Evolutionary conservation across 2,888 invertebrate genomes (phyloP).

Genomic region (Ophion obscuratus): DNA sequence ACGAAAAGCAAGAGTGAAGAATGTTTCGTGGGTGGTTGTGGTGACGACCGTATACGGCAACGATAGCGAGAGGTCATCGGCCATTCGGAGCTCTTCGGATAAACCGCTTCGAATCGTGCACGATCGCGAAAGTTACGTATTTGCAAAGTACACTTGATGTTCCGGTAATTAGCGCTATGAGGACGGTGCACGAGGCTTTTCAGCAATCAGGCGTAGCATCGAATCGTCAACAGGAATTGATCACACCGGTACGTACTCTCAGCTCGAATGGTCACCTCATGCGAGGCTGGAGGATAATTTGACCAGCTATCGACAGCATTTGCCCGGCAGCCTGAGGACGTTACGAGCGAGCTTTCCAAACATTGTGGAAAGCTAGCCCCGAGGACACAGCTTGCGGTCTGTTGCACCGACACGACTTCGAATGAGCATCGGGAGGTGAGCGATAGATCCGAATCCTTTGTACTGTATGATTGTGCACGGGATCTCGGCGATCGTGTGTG

Average conservation of each 20-base stretch:
- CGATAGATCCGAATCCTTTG: slow-evolving; percentile 58
- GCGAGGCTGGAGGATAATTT: slow-evolving; percentile 9
- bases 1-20: slow-evolving; percentile 54
- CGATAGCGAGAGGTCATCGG: slow-evolving; percentile 57
- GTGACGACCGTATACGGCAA: slow-evolving; percentile 53
- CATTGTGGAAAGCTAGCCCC: slow-evolving; percentile 41
- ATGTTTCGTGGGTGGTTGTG: slow-evolving; percentile 66
- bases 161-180: not conserved
- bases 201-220: no score
- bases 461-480: slow-evolving; percentile 54
- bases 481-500: slow-evolving; percentile 28
- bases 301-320: not conserved
- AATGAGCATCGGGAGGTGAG: slow-evolving; percentile 44
- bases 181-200: no score
- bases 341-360: slow-evolving; percentile 46
- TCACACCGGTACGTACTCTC: not conserved
- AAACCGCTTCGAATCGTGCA: slow-evolving; percentile 24
- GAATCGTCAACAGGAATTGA: not conserved
- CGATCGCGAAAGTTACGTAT: not conserved
- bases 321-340: slow-evolving; percentile 13
- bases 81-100: slow-evolving; percentile 40
- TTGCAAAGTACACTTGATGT: not conserved
- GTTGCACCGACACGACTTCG: slow-evolving; percentile 4
- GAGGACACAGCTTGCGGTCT: slow-evolving; percentile 40
- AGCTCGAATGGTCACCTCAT: slow-evolving; percentile 4